phyloP scores from a whole-genome alignment of 2,888 invertebrate genomes.

The Dastarcus helophoroides region DNA sequence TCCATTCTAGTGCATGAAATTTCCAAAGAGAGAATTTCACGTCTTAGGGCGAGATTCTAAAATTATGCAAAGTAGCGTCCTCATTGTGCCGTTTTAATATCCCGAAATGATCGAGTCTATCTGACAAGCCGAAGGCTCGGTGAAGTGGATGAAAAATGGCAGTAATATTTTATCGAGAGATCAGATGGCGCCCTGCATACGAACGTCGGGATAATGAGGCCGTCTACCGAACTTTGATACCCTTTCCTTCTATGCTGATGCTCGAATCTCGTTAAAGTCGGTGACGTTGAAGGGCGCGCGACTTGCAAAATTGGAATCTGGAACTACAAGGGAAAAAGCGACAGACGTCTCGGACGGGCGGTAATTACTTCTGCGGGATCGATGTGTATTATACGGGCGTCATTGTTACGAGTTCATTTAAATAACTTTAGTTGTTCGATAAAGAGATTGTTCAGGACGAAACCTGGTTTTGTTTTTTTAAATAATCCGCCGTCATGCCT shows the following conservation, averaged over 20 bases:
- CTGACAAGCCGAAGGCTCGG: slow-evolving; percentile 35
- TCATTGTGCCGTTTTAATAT: slow-evolving; percentile 31
- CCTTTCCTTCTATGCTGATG: slow-evolving; percentile 26
- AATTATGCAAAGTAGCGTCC: slow-evolving; percentile 30
- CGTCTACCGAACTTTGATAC: slow-evolving; percentile 31
- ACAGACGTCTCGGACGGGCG: too few relatives aligned
- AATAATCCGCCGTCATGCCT: too few relatives aligned
- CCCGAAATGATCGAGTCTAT: slow-evolving; percentile 36
- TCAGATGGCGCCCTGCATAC: slow-evolving; percentile 41
- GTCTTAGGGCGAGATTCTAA: too few relatives aligned
- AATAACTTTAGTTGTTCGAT: too few relatives aligned
- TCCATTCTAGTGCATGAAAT: too few relatives aligned
- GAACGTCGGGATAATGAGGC: slow-evolving; percentile 39
- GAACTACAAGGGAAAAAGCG: too few relatives aligned
- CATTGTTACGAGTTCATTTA: too few relatives aligned
- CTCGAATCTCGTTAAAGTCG: slow-evolving; percentile 25
- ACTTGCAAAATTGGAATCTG: slow-evolving; percentile 1
- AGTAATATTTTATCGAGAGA: slow-evolving; percentile 41
- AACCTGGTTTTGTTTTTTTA: too few relatives aligned
- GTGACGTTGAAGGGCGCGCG: slow-evolving; percentile 18
- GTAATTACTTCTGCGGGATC: too few relatives aligned
- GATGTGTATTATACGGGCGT: too few relatives aligned
- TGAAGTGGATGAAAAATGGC: slow-evolving; percentile 39
- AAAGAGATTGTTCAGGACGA: too few relatives aligned
- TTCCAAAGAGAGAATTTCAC: too few relatives aligned